Evolutionary conservation across 2,797 vertebrate species (phyloP).

Genomic region (Rhinatrema bivittatum): DNA sequence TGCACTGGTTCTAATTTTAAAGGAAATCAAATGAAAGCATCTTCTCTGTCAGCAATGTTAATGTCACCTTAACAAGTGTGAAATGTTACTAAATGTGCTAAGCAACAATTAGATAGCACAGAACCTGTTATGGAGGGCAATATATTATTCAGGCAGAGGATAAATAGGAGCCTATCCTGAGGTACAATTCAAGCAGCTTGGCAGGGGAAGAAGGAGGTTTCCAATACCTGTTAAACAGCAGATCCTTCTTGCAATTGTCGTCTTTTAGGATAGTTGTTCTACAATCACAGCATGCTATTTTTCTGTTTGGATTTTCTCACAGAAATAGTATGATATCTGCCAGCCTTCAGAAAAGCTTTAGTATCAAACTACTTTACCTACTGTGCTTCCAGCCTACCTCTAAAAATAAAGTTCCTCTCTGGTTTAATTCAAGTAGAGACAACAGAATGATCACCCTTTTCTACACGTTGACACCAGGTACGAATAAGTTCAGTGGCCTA

Average conservation of each 20-base stretch:
- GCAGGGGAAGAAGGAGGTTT: conserved; percentile 15
- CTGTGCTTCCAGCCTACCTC: too few relatives aligned
- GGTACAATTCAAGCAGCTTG: conserved; percentile 33
- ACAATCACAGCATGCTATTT: conserved; percentile 3
- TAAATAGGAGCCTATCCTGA: conserved; percentile 31
- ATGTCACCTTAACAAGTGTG: conserved; percentile 42
- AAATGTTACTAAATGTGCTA: conserved; percentile 47
- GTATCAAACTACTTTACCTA: too few relatives aligned
- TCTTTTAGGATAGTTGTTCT: conserved; percentile 13
- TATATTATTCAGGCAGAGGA: conserved; percentile 39
- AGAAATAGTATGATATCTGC: too few relatives aligned
- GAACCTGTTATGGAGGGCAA: conserved; percentile 43
- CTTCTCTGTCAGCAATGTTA: conserved; percentile 42
- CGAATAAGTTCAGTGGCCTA: too few relatives aligned
- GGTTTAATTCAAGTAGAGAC: too few relatives aligned
- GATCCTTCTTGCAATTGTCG: conserved; percentile 13
- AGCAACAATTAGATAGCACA: conserved; percentile 43
- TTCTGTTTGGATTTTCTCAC: too few relatives aligned
- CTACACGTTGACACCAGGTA: too few relatives aligned
- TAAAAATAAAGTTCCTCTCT: too few relatives aligned
- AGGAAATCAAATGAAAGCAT: conserved; percentile 32
- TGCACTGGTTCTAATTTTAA: conserved; percentile 19
- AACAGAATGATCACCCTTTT: too few relatives aligned
- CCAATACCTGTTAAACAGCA: conserved; percentile 21
- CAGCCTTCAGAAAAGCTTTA: too few relatives aligned